Percentiles rank a stretch among this genome's conserved stretches.
Conservation (phyloP, 2,888 invertebrate species). For the Eubasilissa splendida region DNA sequence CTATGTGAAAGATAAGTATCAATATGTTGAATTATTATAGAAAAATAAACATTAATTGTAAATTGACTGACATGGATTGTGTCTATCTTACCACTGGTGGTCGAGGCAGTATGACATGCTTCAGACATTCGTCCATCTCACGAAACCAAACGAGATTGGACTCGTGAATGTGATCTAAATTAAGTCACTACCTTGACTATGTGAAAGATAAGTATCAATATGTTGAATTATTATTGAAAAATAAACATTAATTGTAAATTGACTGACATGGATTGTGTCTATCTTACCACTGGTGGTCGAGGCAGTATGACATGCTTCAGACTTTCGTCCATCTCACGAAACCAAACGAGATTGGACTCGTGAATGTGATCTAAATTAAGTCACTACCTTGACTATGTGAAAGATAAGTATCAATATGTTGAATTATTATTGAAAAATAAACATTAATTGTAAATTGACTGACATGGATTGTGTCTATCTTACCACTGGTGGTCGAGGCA, state of each 20-base stretch:
- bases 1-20: too few species aligned
- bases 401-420: neutral
- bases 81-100: constrained; percentile 21
- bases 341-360: constrained; percentile 48
- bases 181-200: too few species aligned
- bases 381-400: neutral
- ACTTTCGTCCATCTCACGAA: constrained; percentile 47
- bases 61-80: neutral
- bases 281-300: constrained; percentile 29
- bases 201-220: too few species aligned
- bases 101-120: constrained; percentile 27
- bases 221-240: neutral
- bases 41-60: neutral
- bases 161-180: constrained; percentile 48
- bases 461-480: neutral
- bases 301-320: constrained; percentile 34
- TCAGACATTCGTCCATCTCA: constrained; percentile 48
- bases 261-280: neutral
- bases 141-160: constrained; percentile 46
- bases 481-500: constrained; percentile 28
- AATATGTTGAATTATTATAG: neutral
- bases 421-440: neutral
- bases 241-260: neutral
- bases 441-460: neutral
- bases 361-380: constrained; percentile 44